Evolutionary conservation across 2,797 vertebrate genomes (phyloP).

Genomic region (Tinamus major): DNA sequence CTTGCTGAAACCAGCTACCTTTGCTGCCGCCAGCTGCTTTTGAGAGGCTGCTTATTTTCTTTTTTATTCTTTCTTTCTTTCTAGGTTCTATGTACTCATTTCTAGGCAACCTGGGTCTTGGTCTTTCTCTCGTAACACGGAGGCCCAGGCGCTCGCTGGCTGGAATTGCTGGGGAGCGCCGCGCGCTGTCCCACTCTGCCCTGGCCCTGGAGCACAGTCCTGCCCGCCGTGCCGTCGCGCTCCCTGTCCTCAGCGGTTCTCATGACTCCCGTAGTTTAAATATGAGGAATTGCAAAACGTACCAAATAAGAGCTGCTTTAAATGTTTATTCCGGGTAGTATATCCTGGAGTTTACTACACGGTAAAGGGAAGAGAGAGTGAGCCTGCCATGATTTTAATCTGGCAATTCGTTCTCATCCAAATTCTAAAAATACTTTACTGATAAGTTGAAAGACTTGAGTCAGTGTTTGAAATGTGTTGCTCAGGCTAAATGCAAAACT

Average conservation of each 20-base stretch:
- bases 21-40: background rate
- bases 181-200: fast-evolving
- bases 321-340: background rate
- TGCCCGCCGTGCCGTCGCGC: background rate
- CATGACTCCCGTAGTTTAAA: background rate
- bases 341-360: background rate
- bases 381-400: background rate
- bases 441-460: background rate
- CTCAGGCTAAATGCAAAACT: background rate
- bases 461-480: background rate
- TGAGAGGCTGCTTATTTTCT: background rate
- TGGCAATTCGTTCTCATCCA: background rate
- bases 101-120: background rate
- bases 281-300: background rate
- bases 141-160: background rate
- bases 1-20: background rate
- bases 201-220: background rate
- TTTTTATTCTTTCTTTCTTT: fast-evolving
- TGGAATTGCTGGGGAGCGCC: no score
- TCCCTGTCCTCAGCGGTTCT: background rate
- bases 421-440: background rate
- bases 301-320: background rate
- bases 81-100: background rate
- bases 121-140: background rate
- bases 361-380: background rate